These are phyloP conservation scores for Popillia japonica DNA, from an alignment of 1,140 invertebrate species.

Conservation along the genomic window DNA sequence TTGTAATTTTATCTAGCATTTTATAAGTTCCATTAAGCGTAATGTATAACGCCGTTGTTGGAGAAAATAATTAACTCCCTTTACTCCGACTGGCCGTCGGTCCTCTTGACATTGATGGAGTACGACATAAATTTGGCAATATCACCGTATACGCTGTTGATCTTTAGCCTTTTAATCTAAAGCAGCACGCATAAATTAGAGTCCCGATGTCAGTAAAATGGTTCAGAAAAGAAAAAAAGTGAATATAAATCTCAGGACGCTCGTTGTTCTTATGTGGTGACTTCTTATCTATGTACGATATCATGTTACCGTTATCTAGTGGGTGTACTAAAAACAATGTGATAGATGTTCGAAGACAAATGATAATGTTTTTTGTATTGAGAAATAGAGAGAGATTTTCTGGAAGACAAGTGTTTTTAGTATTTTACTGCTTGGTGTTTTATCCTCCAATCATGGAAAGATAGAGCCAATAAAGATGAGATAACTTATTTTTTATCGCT, in stretches of 20 bases:
- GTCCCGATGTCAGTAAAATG: conserved; percentile 21
- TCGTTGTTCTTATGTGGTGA: neutral
- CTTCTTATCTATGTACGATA: conserved; percentile 17
- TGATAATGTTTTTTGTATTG: neutral
- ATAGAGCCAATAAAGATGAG: neutral
- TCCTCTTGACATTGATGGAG: conserved; percentile 15
- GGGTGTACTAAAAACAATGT: conserved; percentile 24
- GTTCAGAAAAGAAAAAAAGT: conserved; percentile 27
- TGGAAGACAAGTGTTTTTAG: neutral
- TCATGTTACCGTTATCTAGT: conserved; percentile 29
- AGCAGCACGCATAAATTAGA: conserved; percentile 24
- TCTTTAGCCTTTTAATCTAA: conserved; percentile 30
- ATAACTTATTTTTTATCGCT: too few relatives aligned
- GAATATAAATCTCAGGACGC: conserved; percentile 27
- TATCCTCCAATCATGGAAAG: neutral
- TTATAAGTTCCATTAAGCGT: conserved; percentile 20
- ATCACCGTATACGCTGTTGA: conserved; percentile 22
- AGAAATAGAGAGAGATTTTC: neutral
- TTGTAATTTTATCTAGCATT: conserved; percentile 29
- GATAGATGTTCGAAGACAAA: conserved; percentile 31
- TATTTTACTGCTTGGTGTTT: neutral
- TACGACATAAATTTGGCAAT: conserved; percentile 33
- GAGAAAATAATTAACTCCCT: conserved; percentile 26
- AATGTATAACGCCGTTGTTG: conserved; percentile 10
- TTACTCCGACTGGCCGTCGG: neutral